Evolutionary conservation across 2,797 vertebrate species (phyloP), one percentile per base, ranked within the genome.

Genomic region (Hippopotamyrus pictus): DNA sequence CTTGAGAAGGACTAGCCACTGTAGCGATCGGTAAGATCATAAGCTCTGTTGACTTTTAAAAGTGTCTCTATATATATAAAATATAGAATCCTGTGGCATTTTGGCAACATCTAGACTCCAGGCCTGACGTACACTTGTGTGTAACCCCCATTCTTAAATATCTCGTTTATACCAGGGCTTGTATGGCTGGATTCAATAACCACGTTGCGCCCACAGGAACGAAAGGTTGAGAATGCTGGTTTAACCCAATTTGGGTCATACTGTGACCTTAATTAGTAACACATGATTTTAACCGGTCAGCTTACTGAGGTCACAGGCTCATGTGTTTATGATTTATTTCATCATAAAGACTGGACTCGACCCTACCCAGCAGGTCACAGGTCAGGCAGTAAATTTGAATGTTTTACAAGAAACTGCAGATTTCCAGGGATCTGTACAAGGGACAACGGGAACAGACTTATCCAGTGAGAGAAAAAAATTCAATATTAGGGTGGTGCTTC

Each of bases 241-340:
- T 95, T 95, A 96, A 96, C 93, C 93, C 91, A 93, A 95, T 95
- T 95, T 94, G 93, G 93, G 93, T 92, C 91, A 92, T 93, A 90
- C 93, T 89, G 87, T 51, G 48, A 90, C 93, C 93, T 93, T 88
- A 95, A 95, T 95, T 9, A 95, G 93, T 94, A 93, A 93, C 94
- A 96, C 93, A 95, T 95, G 95, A 92, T 91, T 90, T 87, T 87
- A 89, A 91, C 91, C 73, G 91, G 57, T 79, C 90, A 53, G 8
- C 92, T 88, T 84, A 76, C 93, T 92, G 93, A 92, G 94, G 94
- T 95, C 93, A 92, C 91, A 54, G 14, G 33, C 91, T 95, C 94
- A 94, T 94, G 94, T 95, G 95, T 95, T 95, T 95, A 95, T 94
- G 93, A 95, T 96, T 95, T 94, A 94, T 94, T 91, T 93, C 92